Percentiles rank a stretch among this genome's conserved stretches.
Evolutionary conservation across 1,140 invertebrate genomes (phyloP).

Genomic region (Cyclargus thomasi): DNA sequence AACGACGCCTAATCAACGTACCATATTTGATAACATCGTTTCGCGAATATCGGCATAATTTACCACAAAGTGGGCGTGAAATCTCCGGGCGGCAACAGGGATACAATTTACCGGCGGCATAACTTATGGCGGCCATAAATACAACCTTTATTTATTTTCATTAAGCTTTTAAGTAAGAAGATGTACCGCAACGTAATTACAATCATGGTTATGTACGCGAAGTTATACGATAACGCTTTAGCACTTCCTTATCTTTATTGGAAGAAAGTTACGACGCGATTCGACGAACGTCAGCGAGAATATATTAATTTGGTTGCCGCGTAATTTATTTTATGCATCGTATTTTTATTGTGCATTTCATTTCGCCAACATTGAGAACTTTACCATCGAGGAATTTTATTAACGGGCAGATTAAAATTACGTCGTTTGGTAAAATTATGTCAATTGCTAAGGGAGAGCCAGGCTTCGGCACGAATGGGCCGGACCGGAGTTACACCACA

Average conservation of each 20-base stretch:
- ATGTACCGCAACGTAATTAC: slow-evolving; percentile 14
- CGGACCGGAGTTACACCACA: too few relatives aligned
- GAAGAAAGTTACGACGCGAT: slow-evolving; percentile 11
- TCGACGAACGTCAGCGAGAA: neutral
- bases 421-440: too few relatives aligned
- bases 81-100: slow-evolving; percentile 42
- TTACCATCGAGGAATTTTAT: too few relatives aligned
- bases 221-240: slow-evolving; percentile 1
- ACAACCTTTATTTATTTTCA: slow-evolving; percentile 19
- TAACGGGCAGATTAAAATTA: too few relatives aligned
- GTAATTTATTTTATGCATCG: neutral
- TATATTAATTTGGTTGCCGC: neutral
- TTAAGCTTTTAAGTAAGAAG: slow-evolving; percentile 18
- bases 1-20: neutral
- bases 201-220: neutral
- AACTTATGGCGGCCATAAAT: slow-evolving; percentile 25
- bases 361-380: neutral
- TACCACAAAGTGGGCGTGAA: slow-evolving; percentile 44
- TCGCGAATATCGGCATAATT: slow-evolving; percentile 30
- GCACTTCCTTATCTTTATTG: slow-evolving; percentile 8
- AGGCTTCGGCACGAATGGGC: too few relatives aligned
- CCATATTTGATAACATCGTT: slow-evolving; percentile 17
- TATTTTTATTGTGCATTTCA: neutral
- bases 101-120: slow-evolving; percentile 41
- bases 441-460: too few relatives aligned